Percentiles rank a stretch among this genome's conserved stretches.
Conservation (phyloP, 2,888 invertebrate genomes). For the Ornithoptera alexandrae region DNA sequence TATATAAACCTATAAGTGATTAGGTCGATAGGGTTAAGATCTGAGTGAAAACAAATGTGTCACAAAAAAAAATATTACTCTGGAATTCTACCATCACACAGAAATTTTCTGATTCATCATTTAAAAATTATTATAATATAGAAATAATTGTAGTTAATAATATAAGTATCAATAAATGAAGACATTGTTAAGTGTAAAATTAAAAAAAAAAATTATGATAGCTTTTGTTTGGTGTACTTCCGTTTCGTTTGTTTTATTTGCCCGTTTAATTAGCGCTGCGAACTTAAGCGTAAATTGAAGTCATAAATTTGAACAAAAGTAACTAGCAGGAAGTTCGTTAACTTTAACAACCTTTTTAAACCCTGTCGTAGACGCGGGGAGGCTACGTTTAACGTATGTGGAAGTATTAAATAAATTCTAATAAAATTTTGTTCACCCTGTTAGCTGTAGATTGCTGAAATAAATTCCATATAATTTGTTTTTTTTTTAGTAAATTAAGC, state of each 20-base stretch:
- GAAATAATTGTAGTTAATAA: neutral
- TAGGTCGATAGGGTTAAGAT: too few species aligned
- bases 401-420: too few species aligned
- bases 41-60: too few species aligned
- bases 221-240: neutral
- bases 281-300: slow-evolving; percentile 19
- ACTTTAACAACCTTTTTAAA: slow-evolving; percentile 8
- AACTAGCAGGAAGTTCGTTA: slow-evolving; percentile 10
- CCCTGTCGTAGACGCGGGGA: neutral
- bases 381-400: neutral
- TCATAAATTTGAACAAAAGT: slow-evolving; percentile 18
- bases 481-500: too few species aligned
- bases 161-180: neutral
- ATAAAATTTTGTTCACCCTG: too few species aligned
- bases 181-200: neutral
- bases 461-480: too few species aligned
- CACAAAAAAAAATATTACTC: too few species aligned
- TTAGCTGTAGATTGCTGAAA: too few species aligned
- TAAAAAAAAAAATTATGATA: neutral
- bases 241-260: slow-evolving; percentile 4
- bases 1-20: too few species aligned
- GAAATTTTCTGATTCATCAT: too few species aligned
- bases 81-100: too few species aligned
- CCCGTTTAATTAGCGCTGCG: slow-evolving; percentile 4
- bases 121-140: too few species aligned